Evolutionary conservation across 2,113 vertebrate species (phyloP), one percentile per base, ranked within the genome.

Genomic region (Felis chaus): DNA sequence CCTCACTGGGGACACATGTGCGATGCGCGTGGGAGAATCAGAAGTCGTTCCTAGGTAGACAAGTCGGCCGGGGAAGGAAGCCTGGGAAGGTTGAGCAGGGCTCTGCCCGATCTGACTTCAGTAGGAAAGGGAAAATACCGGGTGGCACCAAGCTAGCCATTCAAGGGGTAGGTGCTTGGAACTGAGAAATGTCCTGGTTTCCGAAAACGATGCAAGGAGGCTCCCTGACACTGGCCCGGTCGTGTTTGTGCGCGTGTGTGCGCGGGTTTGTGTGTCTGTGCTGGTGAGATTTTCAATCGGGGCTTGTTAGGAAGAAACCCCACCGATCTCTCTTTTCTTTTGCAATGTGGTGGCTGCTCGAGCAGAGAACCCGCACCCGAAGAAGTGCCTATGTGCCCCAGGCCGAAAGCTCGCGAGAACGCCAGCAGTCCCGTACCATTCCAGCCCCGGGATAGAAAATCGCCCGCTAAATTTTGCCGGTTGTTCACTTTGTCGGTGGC

Each of bases 341-440:
- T 36, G 3, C 31, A 19, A 50, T 39, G 29, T 19, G 39, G n/a
- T 13, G 83, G 61, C 21, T 48, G 41, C 25, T n/a, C 65, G 65
- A 92, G 78, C 27, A 79, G 88, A 94, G 41, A 78, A 82, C 41
- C 95, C 91, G 68, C 36, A 39, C 91, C 74, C 45, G n/a, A 71
- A 94, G 65, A 91, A 31, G 16, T 55, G 31, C 36, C 15, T 74
- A 50, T 85, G 48, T 94, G 45, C 65, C 48, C 57, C 14, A 74
- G 55, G 31, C 39, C 41, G 13, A 89, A 93, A 85, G 29, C 41
- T 14, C 68, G 36, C 21, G 53, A 81, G 73, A 68, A 69, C 6
- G 14, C 31, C 16, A 11, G 5, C 27, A 45, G 68, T 66, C 61
- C 31, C 76, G 10, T 21, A 41, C 18, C 33, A 19, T 55, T 16